phyloP scores from a whole-genome alignment of 2,113 vertebrate species.

The Onychostruthus taczanowskii region DNA sequence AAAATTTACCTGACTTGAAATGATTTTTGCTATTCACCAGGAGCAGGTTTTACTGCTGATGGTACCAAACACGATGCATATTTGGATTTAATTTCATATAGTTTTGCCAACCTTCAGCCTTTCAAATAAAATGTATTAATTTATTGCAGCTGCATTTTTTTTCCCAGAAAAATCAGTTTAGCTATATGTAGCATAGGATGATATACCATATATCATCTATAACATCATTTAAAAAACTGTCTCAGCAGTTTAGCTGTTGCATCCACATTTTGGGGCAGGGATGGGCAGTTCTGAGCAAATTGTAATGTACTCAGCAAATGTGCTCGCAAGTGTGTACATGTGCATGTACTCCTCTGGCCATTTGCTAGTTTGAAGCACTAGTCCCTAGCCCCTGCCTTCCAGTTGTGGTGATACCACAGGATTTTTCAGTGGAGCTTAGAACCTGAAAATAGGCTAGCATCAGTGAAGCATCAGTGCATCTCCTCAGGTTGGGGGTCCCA shows the following conservation, averaged over 20 bases:
- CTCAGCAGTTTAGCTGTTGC: background rate
- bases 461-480: background rate
- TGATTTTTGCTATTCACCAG: background rate
- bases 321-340: background rate
- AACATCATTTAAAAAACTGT: background rate
- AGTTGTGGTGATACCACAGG: background rate
- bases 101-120: background rate
- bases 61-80: background rate
- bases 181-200: background rate
- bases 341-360: background rate
- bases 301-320: background rate
- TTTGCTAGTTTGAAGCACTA: background rate
- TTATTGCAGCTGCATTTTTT: background rate
- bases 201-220: background rate
- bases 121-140: background rate
- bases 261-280: background rate
- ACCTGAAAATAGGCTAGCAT: background rate
- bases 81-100: background rate
- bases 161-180: background rate
- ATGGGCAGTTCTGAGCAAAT: fast-evolving
- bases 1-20: background rate
- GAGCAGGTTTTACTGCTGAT: background rate
- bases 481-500: background rate
- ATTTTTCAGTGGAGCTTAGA: background rate
- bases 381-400: background rate